A percentile compares a stretch with the other conserved stretches of the same genome.
These are phyloP conservation scores for Leptatherina wallacei DNA, from an alignment of 2,797 vertebrate species.

Conservation along the genomic window DNA sequence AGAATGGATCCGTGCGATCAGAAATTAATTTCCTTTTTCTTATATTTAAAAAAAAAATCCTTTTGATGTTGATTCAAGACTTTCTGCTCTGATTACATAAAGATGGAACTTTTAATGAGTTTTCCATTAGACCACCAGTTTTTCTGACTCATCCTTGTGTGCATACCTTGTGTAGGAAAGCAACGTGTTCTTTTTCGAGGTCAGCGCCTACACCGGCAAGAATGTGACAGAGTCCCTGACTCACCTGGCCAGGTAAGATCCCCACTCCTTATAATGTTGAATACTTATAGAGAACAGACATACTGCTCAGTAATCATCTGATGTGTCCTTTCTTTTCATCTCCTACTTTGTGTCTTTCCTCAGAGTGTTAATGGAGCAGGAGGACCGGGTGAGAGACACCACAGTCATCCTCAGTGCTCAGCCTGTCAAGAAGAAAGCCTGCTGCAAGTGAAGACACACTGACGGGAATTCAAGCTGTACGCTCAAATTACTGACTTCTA, in stretches of 20 bases:
- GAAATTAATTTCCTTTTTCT: neutral
- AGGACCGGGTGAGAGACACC: slow-evolving; percentile 87
- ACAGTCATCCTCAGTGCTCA: slow-evolving; percentile 80
- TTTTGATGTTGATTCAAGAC: neutral
- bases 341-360: slow-evolving; percentile 23
- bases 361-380: slow-evolving; percentile 86
- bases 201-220: slow-evolving; percentile 89
- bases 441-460: slow-evolving; percentile 82
- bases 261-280: neutral
- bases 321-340: neutral
- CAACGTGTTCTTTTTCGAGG: slow-evolving; percentile 90
- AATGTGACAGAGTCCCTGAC: slow-evolving; percentile 86
- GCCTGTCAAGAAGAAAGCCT: slow-evolving; percentile 85
- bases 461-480: neutral
- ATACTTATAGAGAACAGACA: neutral
- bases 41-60: neutral
- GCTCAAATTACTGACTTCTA: slow-evolving; percentile 6
- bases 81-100: neutral
- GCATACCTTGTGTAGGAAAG: slow-evolving; percentile 78
- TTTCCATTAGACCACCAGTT: neutral
- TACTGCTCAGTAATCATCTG: neutral
- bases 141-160: slow-evolving; percentile 2
- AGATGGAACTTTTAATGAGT: neutral
- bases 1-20: neutral
- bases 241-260: slow-evolving; percentile 87